These are phyloP conservation scores for Riptortus pedestris DNA, from an alignment of 1,140 invertebrate genomes.

Conservation along the genomic window DNA sequence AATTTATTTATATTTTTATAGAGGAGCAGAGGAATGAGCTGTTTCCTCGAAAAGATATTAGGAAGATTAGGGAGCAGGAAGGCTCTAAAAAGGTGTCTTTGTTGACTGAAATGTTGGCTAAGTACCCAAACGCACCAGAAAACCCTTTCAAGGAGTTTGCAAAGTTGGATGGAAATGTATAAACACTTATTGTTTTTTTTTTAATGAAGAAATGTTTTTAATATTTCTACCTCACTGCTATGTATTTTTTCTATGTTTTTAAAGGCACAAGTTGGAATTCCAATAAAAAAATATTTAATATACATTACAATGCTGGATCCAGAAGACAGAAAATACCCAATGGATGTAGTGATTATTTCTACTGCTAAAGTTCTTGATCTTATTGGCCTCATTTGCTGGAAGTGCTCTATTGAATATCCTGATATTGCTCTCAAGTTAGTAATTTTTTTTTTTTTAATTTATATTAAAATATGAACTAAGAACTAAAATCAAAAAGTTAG, in stretches of 20 bases:
- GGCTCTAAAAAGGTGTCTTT: constrained; percentile 41
- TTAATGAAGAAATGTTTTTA: background rate
- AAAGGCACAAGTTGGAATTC: constrained; percentile 51
- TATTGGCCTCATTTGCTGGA: constrained; percentile 87
- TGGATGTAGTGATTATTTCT: constrained; percentile 66
- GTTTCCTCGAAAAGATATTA: constrained; percentile 48
- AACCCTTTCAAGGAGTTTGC: constrained; percentile 84
- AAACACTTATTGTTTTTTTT: constrained; percentile 28
- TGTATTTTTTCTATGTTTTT: background rate
- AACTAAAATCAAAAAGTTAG: too few species aligned
- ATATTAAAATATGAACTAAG: too few species aligned
- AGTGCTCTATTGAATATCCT: constrained; percentile 45
- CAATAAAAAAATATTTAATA: constrained; percentile 68
- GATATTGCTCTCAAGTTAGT: constrained; percentile 47
- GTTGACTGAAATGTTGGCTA: constrained; percentile 60
- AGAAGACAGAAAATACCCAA: constrained; percentile 69
- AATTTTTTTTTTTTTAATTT: background rate
- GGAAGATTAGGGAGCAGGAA: constrained; percentile 40
- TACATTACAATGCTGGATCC: constrained; percentile 77
- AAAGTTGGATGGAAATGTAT: constrained; percentile 79
- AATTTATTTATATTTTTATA: constrained; percentile 18
- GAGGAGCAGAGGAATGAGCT: constrained; percentile 54
- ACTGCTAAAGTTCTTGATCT: constrained; percentile 81
- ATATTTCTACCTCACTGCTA: background rate
- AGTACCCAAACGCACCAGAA: constrained; percentile 57